Percentiles rank a stretch among this genome's conserved stretches.
Evolutionary conservation across 2,113 vertebrate genomes (phyloP).

Genomic region (Notothenia coriiceps): DNA sequence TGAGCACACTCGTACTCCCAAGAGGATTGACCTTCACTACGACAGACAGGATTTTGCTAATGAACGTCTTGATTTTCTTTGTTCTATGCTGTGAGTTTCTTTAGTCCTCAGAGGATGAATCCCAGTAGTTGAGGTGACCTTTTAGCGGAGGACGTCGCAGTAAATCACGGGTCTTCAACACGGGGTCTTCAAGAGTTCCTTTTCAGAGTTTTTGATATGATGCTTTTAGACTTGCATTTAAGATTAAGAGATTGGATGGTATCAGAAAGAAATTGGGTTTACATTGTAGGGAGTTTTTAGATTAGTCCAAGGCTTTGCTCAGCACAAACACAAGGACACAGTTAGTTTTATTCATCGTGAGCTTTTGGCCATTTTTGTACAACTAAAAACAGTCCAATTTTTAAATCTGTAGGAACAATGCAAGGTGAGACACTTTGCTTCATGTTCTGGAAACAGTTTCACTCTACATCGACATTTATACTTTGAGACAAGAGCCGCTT

Average conservation of each 20-base stretch:
- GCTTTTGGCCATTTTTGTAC: not conserved
- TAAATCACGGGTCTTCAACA: no score
- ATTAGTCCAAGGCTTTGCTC: not conserved
- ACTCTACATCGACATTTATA: not conserved
- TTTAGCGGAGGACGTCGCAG: no score
- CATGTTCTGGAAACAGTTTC: no score
- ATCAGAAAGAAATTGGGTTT: no score
- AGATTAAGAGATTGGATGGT: no score
- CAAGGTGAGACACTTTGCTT: not conserved
- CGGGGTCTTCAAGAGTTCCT: no score
- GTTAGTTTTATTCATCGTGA: not conserved
- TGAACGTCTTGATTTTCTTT: not conserved
- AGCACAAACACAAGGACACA: not conserved
- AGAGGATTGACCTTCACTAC: not conserved
- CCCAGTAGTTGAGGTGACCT: not conserved
- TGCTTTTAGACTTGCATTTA: no score
- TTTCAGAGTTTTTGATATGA: no score
- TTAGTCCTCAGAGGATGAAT: not conserved
- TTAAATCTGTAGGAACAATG: not conserved
- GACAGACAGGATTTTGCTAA: not conserved
- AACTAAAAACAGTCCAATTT: not conserved
- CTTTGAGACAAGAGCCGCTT: not conserved
- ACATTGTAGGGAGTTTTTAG: no score
- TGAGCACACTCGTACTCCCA: not conserved
- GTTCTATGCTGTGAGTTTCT: not conserved